phyloP scores from a whole-genome alignment of 2,797 vertebrate species.

The Urophycis tenuis region DNA sequence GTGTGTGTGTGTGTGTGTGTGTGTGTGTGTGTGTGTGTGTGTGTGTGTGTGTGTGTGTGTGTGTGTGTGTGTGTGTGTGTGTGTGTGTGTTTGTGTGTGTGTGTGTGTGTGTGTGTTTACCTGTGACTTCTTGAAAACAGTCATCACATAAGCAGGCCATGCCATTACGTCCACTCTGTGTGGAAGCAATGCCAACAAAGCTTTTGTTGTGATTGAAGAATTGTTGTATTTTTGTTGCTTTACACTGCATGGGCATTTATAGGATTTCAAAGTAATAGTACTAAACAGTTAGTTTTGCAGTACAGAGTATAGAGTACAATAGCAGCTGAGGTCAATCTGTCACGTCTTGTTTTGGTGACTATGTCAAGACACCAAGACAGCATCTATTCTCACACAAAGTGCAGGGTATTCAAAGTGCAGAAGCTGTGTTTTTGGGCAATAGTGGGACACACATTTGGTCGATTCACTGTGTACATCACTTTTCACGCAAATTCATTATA shows the following conservation, averaged over 20 bases:
- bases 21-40: not conserved
- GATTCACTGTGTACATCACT: not conserved
- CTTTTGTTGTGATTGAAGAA: not conserved
- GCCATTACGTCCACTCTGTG: not conserved
- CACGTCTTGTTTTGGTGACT: not conserved
- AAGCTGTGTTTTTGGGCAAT: not conserved
- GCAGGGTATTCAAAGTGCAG: not conserved
- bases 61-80: not conserved
- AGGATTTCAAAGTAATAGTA: not conserved
- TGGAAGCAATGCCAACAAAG: no score
- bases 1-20: not conserved
- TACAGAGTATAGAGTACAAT: no score
- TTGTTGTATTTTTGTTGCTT: not conserved
- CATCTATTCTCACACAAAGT: not conserved
- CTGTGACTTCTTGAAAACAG: not conserved
- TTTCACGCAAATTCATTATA: not conserved
- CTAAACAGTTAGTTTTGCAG: not conserved
- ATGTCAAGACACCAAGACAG: not conserved
- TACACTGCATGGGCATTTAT: not conserved
- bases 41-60: not conserved
- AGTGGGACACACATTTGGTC: not conserved
- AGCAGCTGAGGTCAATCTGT: not conserved
- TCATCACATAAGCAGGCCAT: not conserved
- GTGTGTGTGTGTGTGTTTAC: not conserved
- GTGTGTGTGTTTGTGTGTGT: not conserved